phyloP scores from a whole-genome alignment of 1,140 invertebrate genomes.

The Conus betulinus region DNA sequence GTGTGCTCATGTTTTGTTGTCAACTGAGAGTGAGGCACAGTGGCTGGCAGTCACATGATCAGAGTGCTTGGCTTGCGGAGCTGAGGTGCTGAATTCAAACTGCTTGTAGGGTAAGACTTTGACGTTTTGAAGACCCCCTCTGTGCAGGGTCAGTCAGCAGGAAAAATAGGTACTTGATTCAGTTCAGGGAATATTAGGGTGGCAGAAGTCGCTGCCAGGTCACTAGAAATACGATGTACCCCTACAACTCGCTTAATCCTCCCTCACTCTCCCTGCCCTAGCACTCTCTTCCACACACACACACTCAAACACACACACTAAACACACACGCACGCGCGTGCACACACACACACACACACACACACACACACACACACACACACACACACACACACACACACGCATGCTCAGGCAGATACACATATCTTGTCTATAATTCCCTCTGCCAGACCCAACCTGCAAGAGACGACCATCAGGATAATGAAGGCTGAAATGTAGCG shows the following conservation, averaged over 20 bases:
- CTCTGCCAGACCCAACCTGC: background rate
- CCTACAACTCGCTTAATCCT: no score
- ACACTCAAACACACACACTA: background rate
- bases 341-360: slow-evolving; percentile 3
- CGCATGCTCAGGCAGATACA: background rate
- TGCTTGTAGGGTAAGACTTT: no score
- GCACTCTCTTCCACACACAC: background rate
- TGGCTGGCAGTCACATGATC: no score
- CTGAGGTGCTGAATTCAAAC: no score
- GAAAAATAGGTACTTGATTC: background rate
- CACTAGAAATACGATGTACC: background rate
- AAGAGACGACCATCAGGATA: background rate
- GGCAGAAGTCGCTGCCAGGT: background rate
- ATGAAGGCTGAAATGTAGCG: background rate
- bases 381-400: slow-evolving; percentile 7
- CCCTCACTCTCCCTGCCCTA: no score
- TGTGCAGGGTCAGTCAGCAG: background rate
- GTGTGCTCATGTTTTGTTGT: no score
- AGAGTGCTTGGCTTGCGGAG: no score
- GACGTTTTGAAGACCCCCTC: no score
- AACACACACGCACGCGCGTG: background rate
- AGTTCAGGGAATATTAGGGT: background rate
- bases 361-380: background rate
- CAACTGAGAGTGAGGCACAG: no score
- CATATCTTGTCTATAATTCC: background rate